Evolutionary conservation across 2,113 vertebrate species (phyloP).

Genomic region (Marcusenius ussheri): DNA sequence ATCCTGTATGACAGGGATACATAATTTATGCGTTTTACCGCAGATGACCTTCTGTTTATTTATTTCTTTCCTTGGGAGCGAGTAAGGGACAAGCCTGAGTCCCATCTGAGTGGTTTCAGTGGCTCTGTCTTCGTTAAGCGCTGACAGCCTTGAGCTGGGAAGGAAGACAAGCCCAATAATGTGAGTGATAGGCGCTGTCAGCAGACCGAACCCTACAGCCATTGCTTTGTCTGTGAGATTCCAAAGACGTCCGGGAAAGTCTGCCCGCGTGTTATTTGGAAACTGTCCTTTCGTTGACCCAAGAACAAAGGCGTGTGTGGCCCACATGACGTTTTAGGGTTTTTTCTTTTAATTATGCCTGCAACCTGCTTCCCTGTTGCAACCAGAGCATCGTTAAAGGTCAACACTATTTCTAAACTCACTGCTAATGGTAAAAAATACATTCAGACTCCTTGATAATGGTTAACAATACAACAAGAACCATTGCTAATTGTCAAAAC

Average conservation of each 20-base stretch:
- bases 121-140: slow-evolving; percentile 8
- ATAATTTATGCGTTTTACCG: slow-evolving; percentile 23
- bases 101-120: neutral
- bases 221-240: neutral
- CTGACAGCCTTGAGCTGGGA: slow-evolving; percentile 13
- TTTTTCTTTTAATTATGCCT: neutral
- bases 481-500: neutral
- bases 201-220: neutral
- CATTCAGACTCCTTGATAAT: neutral
- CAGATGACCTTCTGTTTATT: slow-evolving; percentile 24
- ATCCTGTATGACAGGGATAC: slow-evolving; percentile 21
- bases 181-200: neutral
- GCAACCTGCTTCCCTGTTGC: neutral
- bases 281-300: neutral
- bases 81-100: neutral
- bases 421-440: neutral
- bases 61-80: slow-evolving; percentile 7
- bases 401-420: neutral
- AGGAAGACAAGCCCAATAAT: neutral
- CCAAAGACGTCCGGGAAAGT: neutral
- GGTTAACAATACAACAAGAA: neutral
- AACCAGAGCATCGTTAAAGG: neutral
- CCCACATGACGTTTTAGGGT: neutral
- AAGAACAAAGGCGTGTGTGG: neutral
- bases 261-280: neutral